Conservation (phyloP, 1,140 invertebrate genomes). For the Monomorium pharaonis region DNA sequence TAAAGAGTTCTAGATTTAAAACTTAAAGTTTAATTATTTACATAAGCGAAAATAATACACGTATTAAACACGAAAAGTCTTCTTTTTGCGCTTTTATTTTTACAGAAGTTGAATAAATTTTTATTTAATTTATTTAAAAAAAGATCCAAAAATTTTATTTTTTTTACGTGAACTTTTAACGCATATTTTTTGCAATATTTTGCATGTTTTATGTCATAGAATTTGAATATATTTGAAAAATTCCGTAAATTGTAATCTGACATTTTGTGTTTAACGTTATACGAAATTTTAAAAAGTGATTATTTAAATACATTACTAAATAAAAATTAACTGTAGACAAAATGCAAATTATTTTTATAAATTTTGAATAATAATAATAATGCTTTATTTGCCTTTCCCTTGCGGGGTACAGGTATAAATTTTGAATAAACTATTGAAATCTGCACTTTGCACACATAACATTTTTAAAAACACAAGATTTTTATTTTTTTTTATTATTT, state of each 20-base stretch:
- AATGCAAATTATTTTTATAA: not conserved
- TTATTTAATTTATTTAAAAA: not conserved
- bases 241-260: not conserved
- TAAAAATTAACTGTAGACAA: not conserved
- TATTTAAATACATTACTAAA: not conserved
- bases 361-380: too few relatives aligned
- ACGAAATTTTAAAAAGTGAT: not conserved
- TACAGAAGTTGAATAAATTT: not conserved
- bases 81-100: not conserved
- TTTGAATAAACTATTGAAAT: constrained; percentile 5
- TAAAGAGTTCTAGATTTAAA: not conserved
- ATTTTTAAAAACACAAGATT: not conserved
- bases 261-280: not conserved
- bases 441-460: not conserved
- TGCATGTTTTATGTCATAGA: not conserved
- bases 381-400: too few relatives aligned
- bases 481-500: too few relatives aligned
- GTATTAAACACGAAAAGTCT: not conserved
- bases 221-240: not conserved
- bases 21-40: not conserved
- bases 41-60: not conserved
- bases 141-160: not conserved
- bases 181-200: not conserved
- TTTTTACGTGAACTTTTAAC: not conserved
- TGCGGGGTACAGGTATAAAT: too few relatives aligned